phyloP scores from a whole-genome alignment of 2,113 vertebrate species.

The Myotis yumanensis region DNA sequence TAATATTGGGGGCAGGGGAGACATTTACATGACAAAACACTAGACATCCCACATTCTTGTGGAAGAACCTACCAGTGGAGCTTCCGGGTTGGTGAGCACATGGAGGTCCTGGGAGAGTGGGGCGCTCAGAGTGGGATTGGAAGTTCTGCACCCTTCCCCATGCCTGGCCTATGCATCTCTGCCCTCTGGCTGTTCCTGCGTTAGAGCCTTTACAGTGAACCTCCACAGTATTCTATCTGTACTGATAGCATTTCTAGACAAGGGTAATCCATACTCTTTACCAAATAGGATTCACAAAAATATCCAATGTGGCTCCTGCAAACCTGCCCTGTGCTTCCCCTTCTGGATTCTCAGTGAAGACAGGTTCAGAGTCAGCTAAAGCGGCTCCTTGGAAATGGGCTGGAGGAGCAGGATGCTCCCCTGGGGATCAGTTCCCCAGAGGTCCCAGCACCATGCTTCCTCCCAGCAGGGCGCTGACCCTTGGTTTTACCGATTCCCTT shows the following conservation, averaged over 20 bases:
- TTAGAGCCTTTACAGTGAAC: background rate
- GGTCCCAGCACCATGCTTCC: rapidly evolving
- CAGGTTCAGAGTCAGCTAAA: background rate
- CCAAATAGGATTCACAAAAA: background rate
- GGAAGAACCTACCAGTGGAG: background rate
- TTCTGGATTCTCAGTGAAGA: background rate
- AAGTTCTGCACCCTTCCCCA: background rate
- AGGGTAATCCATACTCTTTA: background rate
- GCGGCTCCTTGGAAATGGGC: background rate
- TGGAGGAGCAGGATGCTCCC: background rate
- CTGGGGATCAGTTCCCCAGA: background rate
- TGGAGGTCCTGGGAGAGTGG: background rate
- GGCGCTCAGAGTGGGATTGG: background rate
- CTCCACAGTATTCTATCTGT: background rate
- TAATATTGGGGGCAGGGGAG: background rate
- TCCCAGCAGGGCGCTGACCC: background rate
- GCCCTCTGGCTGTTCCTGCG: background rate
- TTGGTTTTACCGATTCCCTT: conserved; percentile 39
- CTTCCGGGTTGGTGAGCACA: background rate
- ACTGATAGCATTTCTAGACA: background rate
- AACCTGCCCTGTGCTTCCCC: background rate
- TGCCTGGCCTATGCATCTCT: background rate
- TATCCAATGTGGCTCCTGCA: background rate
- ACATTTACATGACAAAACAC: background rate
- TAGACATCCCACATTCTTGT: background rate